These are phyloP conservation scores for Echinometra lucunter DNA, from an alignment of 53 echinoderm and acorn worm genomes.

Conservation along the genomic window DNA sequence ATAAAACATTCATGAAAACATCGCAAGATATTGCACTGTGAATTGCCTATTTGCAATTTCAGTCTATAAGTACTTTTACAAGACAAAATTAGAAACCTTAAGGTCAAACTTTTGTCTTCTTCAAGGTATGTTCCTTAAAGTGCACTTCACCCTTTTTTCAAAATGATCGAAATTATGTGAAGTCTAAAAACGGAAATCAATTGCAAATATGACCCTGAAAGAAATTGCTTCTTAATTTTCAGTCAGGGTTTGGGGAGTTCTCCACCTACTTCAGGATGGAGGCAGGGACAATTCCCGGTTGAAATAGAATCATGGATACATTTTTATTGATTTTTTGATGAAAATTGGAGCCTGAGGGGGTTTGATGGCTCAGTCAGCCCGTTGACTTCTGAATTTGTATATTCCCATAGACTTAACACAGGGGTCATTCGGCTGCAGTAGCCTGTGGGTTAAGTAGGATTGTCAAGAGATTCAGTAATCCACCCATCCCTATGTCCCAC, in stretches of 20 bases:
- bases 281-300: not conserved
- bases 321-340: constrained; percentile 6
- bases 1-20: not conserved
- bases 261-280: not conserved
- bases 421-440: too few relatives aligned
- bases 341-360: not conserved
- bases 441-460: not conserved
- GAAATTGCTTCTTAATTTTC: not conserved
- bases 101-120: not conserved
- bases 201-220: constrained; percentile 15
- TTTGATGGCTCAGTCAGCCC: not conserved
- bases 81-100: not conserved
- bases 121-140: not conserved
- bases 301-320: not conserved
- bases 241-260: not conserved
- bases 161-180: not conserved
- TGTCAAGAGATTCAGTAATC: not conserved
- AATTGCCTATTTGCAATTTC: not conserved
- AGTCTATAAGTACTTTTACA: too few relatives aligned
- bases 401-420: too few relatives aligned
- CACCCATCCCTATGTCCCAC: not conserved
- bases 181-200: not conserved
- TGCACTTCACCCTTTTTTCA: not conserved
- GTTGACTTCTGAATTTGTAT: too few relatives aligned
- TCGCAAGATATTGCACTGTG: not conserved